Evolutionary conservation across 2,888 invertebrate species (phyloP), one percentile per base, ranked within the genome.

Genomic region (Peribatodes rhomboidaria): DNA sequence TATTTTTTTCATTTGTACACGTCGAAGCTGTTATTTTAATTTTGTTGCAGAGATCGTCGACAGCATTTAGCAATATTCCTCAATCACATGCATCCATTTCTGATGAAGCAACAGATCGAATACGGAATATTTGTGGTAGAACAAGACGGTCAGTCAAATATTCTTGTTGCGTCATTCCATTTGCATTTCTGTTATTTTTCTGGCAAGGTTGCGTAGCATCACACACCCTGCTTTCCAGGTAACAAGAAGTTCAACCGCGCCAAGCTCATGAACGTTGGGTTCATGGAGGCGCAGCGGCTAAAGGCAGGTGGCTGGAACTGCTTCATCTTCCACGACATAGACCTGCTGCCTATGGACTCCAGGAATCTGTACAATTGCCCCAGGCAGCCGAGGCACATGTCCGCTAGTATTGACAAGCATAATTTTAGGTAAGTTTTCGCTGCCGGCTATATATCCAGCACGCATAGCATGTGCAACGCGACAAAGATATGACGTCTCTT

Each of bases 211-310:
- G 11, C 18, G 11, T 20, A 20, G 0, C 0, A 20, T 20, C 18
- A 18, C 13, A n/a, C 13, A 18, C n/a, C 33, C 37, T 13, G 0
- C 27, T 1, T 20, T 68, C 4, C 76, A 95, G 95, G 95, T 49
- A 93, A 89, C 59, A 94, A 94, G 68, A 94, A 95, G 46, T 99
- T 99, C 90, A 99, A 99, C 90, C 95, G 98, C 63, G 99, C 98
- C 2, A 97, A 98, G 94, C 94, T 99, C 72, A 98, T 99, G 98
- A 99, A 99, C 90, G 96, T 99, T 20, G 99, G 99, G 9, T 99
- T 96, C 88, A 94, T 95, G 72, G 99, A 99, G 90, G 98, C 98
- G 20, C 94, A 97, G 83, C 97, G 97, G 81, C 76, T 86, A 69
- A 89, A 88, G 68, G 84, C 94, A 8, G 94, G 94, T 41, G 92